Conservation (phyloP, 2,113 vertebrate genomes). For the Plecotus auritus region DNA sequence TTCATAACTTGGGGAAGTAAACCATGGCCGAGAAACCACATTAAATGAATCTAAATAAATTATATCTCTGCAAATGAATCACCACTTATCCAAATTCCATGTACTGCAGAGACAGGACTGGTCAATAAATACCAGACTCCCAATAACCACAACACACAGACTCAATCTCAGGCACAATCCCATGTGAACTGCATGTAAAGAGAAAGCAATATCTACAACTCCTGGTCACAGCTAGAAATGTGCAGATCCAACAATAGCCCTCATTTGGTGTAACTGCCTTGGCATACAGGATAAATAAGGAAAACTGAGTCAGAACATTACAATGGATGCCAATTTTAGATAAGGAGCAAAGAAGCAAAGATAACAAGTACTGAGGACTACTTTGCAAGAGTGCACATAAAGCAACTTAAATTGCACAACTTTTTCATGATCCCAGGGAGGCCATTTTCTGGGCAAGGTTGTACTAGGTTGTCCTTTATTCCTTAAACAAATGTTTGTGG, state of each 20-base stretch:
- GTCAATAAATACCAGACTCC: constrained; percentile 66
- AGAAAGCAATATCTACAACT: not conserved
- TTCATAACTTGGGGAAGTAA: constrained; percentile 68
- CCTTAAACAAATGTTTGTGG: constrained; percentile 2
- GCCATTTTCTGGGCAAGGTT: not conserved
- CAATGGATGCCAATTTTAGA: not conserved
- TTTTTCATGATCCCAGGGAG: not conserved
- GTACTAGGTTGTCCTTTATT: not conserved
- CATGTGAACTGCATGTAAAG: not conserved
- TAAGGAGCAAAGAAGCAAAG: not conserved
- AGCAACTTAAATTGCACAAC: not conserved
- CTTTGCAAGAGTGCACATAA: not conserved
- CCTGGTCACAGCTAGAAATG: not conserved
- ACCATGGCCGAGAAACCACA: constrained; percentile 55
- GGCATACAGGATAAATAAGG: constrained; percentile 4
- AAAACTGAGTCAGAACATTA: not conserved
- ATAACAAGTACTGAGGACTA: not conserved
- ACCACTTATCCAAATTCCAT: constrained; percentile 51
- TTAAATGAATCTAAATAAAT: constrained; percentile 71
- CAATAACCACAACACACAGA: constrained; percentile 30
- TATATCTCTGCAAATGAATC: constrained; percentile 61
- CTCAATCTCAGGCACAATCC: constrained; percentile 1
- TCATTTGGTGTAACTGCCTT: constrained; percentile 37
- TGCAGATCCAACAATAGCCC: not conserved
- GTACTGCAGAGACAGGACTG: constrained; percentile 61